Base-by-base conservation (phyloP, 53 echinoderm and acorn worm species). In the Stichopus horrens region DNA sequence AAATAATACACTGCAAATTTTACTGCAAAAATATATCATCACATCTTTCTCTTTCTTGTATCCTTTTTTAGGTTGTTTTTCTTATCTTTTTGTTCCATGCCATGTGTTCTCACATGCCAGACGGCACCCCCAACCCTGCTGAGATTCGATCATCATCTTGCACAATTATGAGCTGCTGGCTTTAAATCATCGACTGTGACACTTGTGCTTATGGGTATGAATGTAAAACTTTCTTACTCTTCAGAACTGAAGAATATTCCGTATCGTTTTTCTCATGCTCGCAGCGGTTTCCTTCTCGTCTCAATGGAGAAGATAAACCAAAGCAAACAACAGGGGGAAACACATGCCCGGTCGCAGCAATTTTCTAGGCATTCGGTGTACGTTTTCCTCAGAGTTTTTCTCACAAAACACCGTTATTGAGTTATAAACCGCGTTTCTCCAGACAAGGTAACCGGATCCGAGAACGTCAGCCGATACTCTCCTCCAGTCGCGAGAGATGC, bases 141-240 rank as follows among this genome's bases (percentile, higher is more conserved):
- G 37, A 37, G 37, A 37, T 37, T 37, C 37, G 37, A 37, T 37
- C 37, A 37, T 37, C 37, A 37, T 37, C 37, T 37, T 37, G 37
- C 37, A 37, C 37, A 37, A 37, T 37, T 37, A 37, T 37, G 37
- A 37, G 37, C 37, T 37, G 37, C 37, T 37, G 37, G 37, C 37
- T 37, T 37, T 37, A 37, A 37, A 37, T 37, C 37, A 71, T 71
- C 19, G 71, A 71, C 6, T 71, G 19, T 18, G 71, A 71, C 71
- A 71, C 71, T n/a, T 71, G 18, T 71, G 71, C 71, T 71, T 71
- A 71, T 71, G 71, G 71, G 71, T 71, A 71, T 71, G 71, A 71
- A 71, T 71, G 19, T 71, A 71, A 16, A 13, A 71, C 18, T 18
- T 71, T 20, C 19, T 71, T 71, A 71, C 71, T 16, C 19, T 71